Percentiles rank a stretch among this genome's conserved stretches.
Evolutionary conservation across 1,140 invertebrate species (phyloP).

Genomic region (Diorhabda sublineata): DNA sequence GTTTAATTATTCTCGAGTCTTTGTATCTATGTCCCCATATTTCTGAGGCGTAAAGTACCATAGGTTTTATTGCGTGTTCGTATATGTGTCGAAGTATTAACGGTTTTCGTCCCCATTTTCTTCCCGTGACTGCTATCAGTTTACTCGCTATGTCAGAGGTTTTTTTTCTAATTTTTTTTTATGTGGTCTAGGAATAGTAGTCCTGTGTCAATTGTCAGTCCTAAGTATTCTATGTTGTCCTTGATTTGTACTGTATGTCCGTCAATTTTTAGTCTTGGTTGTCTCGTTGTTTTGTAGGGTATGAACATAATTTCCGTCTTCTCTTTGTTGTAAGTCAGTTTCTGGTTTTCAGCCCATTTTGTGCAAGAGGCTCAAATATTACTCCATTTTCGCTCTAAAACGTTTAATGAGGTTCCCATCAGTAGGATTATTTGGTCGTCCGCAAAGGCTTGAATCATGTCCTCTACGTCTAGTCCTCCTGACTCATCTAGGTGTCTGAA

Average conservation of each 20-base stretch:
- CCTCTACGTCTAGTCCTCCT: neutral
- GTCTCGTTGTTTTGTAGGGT: conserved; percentile 11
- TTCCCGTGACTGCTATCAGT: neutral
- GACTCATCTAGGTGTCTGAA: conserved; percentile 16
- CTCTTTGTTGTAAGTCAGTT: conserved; percentile 22
- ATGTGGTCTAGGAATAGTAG: conserved; percentile 23
- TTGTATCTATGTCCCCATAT: no score
- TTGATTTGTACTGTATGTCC: neutral
- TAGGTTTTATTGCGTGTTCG: no score
- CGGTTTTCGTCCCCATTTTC: neutral
- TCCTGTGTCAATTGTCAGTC: conserved; percentile 23
- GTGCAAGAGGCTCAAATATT: conserved; percentile 6
- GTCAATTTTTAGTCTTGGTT: conserved; percentile 17
- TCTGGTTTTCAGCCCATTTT: conserved; percentile 4
- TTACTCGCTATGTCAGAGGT: neutral
- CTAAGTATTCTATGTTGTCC: conserved; percentile 24
- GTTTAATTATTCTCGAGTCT: conserved; percentile 17
- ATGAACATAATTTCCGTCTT: conserved; percentile 29
- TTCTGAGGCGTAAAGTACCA: neutral
- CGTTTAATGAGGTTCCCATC: conserved; percentile 17
- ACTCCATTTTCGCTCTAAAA: conserved; percentile 18
- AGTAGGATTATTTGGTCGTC: conserved; percentile 26
- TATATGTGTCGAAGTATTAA: neutral
- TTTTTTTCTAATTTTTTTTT: conserved; percentile 17
- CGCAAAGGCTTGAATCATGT: conserved; percentile 20